Percentiles rank a stretch among this genome's conserved stretches.
These are phyloP conservation scores for Tetropium fuscum DNA, from an alignment of 2,888 invertebrate species.

Conservation along the genomic window DNA sequence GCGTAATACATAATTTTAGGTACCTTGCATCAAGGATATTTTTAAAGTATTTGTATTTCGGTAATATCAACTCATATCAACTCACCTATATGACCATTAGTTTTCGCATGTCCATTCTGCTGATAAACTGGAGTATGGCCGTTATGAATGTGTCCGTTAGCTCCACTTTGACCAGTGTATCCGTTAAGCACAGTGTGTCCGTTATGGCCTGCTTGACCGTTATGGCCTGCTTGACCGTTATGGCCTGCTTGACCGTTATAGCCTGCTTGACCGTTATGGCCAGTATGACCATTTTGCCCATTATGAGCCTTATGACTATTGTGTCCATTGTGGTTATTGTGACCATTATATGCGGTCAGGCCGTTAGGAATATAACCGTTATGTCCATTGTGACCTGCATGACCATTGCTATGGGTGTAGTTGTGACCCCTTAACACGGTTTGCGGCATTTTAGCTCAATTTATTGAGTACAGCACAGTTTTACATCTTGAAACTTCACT, in stretches of 20 bases:
- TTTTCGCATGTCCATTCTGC: constrained; percentile 56
- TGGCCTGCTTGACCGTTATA: too few relatives aligned
- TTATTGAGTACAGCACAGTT: background rate
- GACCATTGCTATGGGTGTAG: constrained; percentile 42
- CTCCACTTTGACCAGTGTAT: constrained; percentile 44
- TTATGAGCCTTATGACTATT: constrained; percentile 48
- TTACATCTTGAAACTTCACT: constrained; percentile 1
- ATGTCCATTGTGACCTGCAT: constrained; percentile 46
- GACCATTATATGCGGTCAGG: constrained; percentile 20
- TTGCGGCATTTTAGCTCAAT: constrained; percentile 51
- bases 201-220: constrained; percentile 26
- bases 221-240: constrained; percentile 49
- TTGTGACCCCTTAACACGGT: constrained; percentile 49
- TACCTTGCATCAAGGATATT: too few relatives aligned
- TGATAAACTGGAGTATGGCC: constrained; percentile 40
- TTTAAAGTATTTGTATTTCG: too few relatives aligned
- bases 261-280: too few relatives aligned
- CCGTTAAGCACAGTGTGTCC: constrained; percentile 47
- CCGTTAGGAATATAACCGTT: constrained; percentile 36
- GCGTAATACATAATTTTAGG: too few relatives aligned
- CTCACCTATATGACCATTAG: constrained; percentile 60
- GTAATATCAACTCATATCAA: too few relatives aligned
- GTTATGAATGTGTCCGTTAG: constrained; percentile 41
- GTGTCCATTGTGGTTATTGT: constrained; percentile 10
- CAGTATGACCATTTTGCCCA: too few relatives aligned